These are phyloP conservation scores for Tetramorium bicarinatum DNA, from an alignment of 2,888 invertebrate genomes.

Conservation along the genomic window DNA sequence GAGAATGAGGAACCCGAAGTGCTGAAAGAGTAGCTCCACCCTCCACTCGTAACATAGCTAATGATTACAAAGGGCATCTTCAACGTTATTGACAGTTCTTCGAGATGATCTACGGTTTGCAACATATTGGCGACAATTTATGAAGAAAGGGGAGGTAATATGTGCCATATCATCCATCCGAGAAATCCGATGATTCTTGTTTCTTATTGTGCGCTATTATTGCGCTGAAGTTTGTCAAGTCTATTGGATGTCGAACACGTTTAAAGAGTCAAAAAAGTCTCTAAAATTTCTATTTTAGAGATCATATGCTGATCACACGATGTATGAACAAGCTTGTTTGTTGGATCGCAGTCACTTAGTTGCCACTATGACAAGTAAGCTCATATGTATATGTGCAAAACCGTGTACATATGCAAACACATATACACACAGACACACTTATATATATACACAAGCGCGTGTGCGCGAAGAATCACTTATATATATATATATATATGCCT, in stretches of 20 bases:
- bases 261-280: background rate
- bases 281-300: background rate
- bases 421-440: conserved; percentile 20
- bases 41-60: background rate
- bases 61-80: background rate
- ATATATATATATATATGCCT: conserved; percentile 64
- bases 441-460: conserved; percentile 8
- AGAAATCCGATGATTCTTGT: conserved; percentile 9
- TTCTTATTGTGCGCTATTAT: conserved; percentile 15
- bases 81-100: background rate
- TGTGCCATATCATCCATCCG: conserved; percentile 9
- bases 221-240: background rate
- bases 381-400: conserved; percentile 39
- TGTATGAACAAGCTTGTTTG: background rate
- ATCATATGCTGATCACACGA: background rate
- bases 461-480: conserved; percentile 6
- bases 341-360: background rate
- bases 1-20: conserved; percentile 84
- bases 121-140: background rate
- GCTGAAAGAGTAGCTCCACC: conserved; percentile 80
- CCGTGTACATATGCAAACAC: conserved; percentile 11
- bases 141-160: background rate
- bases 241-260: background rate
- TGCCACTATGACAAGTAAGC: background rate
- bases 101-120: background rate